These are phyloP conservation scores for Hyposoter didymator DNA, from an alignment of 2,888 invertebrate species.

Conservation along the genomic window DNA sequence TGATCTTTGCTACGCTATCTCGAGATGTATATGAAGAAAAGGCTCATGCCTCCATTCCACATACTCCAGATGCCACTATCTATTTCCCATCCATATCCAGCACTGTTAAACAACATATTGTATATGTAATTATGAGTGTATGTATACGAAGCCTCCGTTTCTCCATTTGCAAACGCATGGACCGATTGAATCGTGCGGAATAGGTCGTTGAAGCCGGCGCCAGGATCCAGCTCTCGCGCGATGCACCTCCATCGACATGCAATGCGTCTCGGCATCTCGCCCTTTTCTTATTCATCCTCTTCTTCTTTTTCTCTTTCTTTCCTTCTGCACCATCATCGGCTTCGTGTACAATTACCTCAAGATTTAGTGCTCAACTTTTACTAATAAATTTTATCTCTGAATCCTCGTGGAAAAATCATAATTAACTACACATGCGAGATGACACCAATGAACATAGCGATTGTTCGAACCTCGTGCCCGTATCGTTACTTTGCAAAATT, in stretches of 20 bases:
- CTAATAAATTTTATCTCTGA: background rate
- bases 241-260: conserved; percentile 14
- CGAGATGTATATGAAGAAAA: background rate
- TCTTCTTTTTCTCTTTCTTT: conserved; percentile 49
- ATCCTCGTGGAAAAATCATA: background rate
- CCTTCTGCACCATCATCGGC: background rate
- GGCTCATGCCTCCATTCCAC: conserved; percentile 1
- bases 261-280: conserved; percentile 71
- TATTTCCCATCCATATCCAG: conserved; percentile 40
- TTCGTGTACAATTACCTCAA: background rate
- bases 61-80: conserved; percentile 39
- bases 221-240: conserved; percentile 62
- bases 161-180: conserved; percentile 48
- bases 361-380: background rate
- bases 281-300: conserved; percentile 62
- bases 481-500: no score
- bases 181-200: conserved; percentile 78
- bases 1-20: conserved; percentile 1
- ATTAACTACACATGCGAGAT: background rate
- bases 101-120: conserved; percentile 6
- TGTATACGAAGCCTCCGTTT: conserved; percentile 30
- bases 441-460: background rate
- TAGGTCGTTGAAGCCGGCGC: conserved; percentile 78
- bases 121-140: conserved; percentile 18
- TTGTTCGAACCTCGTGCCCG: background rate